Conservation (phyloP, 1,140 invertebrate genomes). For the Anastrepha ludens region DNA sequence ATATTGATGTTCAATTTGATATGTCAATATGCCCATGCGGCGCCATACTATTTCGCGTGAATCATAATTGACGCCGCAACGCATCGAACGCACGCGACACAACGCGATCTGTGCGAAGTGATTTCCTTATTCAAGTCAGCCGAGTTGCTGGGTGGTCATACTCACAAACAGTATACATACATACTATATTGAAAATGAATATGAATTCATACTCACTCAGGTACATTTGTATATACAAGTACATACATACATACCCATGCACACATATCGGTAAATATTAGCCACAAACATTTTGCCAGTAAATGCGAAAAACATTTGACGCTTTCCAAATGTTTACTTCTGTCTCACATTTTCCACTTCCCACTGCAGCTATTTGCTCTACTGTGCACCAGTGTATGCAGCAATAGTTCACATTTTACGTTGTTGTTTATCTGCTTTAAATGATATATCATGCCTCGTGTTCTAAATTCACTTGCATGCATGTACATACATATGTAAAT, state of each 20-base stretch:
- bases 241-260: not conserved
- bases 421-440: conserved; percentile 13
- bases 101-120: not conserved
- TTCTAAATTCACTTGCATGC: not conserved
- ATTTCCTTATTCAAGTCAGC: conserved; percentile 22
- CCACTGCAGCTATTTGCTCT: not conserved
- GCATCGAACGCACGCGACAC: conserved; percentile 6
- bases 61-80: conserved; percentile 34
- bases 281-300: not conserved
- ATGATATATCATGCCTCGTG: not conserved
- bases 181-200: not conserved
- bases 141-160: not conserved
- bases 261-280: not conserved
- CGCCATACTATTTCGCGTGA: conserved; percentile 7
- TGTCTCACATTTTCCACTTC: not conserved
- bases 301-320: conserved; percentile 34
- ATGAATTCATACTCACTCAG: not conserved
- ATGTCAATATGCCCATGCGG: conserved; percentile 18
- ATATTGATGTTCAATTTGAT: conserved; percentile 1
- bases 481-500: not conserved
- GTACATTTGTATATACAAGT: not conserved
- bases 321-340: not conserved
- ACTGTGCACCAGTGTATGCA: not conserved
- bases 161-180: not conserved
- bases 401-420: not conserved